Conservation (phyloP, 2,888 invertebrate species). For the Idaea biselata region DNA sequence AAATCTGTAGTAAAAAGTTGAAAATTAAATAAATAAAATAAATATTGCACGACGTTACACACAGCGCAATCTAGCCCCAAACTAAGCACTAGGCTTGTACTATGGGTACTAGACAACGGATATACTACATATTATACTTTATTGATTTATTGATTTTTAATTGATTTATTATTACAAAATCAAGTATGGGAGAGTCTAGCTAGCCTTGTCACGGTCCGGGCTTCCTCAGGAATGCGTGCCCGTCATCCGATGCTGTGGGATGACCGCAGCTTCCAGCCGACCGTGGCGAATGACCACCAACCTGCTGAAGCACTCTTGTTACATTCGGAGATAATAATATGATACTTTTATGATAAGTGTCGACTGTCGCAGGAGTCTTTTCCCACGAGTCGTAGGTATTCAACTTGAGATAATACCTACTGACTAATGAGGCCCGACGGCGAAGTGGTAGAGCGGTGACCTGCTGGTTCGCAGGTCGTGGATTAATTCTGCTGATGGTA, state of each 20-base stretch:
- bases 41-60: too few relatives aligned
- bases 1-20: too few relatives aligned
- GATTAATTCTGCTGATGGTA: too few relatives aligned
- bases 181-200: not conserved
- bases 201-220: not conserved
- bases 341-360: not conserved
- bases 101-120: too few relatives aligned
- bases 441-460: too few relatives aligned
- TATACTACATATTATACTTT: too few relatives aligned
- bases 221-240: not conserved
- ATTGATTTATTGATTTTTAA: too few relatives aligned
- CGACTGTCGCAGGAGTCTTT: not conserved
- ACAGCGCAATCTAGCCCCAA: too few relatives aligned
- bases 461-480: too few relatives aligned
- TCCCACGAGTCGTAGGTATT: not conserved
- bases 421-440: not conserved
- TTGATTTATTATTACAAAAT: not conserved
- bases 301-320: not conserved
- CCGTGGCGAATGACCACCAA: not conserved
- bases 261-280: not conserved
- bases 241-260: not conserved
- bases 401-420: not conserved
- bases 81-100: too few relatives aligned
- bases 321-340: not conserved
- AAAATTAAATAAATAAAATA: too few relatives aligned